Percentiles rank a stretch among this genome's conserved stretches.
Conservation (phyloP, 2,797 vertebrate species). For the Siniperca scherzeri region DNA sequence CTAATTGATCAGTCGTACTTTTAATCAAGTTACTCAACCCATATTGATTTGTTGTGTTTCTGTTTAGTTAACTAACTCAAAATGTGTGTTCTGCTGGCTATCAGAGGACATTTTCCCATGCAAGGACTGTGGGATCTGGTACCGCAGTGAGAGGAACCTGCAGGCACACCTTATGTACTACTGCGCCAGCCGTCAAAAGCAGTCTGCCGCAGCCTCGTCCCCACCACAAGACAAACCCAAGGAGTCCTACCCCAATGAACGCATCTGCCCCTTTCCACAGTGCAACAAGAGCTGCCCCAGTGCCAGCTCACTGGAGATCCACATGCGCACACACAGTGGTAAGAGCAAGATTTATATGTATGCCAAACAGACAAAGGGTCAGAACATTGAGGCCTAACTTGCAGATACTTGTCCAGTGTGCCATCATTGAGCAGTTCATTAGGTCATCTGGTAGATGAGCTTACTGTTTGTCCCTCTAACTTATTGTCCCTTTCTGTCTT, state of each 20-base stretch:
- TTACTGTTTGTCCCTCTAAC: neutral
- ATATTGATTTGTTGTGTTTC: neutral
- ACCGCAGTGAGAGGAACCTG: conserved; percentile 96
- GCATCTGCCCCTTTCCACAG: conserved; percentile 95
- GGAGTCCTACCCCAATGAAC: conserved; percentile 94
- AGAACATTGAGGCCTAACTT: no score
- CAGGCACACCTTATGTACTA: conserved; percentile 98
- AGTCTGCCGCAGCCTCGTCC: conserved; percentile 84
- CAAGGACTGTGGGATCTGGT: conserved; percentile 99
- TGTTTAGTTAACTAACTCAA: neutral
- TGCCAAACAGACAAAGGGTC: neutral
- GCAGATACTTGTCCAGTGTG: neutral
- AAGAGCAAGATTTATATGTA: conserved; percentile 56
- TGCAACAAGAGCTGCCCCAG: conserved; percentile 99
- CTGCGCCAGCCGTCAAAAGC: conserved; percentile 95
- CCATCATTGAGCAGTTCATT: neutral
- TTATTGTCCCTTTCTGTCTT: conserved; percentile 6
- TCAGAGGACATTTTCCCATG: conserved; percentile 98
- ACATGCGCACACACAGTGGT: conserved; percentile 98
- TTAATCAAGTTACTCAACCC: neutral
- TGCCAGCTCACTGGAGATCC: conserved; percentile 97
- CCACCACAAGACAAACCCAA: conserved; percentile 92
- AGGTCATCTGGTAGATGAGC: neutral
- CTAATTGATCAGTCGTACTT: neutral
- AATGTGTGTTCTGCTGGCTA: conserved; percentile 5